A percentile compares a stretch with the other conserved stretches of the same genome.
These are phyloP conservation scores for Leucozona laternaria DNA, from an alignment of 2,888 invertebrate species.

Conservation along the genomic window DNA sequence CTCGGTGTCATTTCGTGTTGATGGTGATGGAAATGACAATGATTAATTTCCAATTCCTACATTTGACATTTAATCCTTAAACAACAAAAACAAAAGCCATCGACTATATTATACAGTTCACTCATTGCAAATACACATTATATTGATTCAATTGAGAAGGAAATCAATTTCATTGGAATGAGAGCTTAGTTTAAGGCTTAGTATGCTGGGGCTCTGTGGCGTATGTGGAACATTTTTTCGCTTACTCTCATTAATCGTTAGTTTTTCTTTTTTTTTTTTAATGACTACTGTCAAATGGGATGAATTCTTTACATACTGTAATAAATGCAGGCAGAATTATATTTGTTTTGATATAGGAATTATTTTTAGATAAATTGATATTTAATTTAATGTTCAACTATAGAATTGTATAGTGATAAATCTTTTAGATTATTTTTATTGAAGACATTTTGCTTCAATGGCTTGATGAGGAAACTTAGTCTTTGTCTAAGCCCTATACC, in stretches of 20 bases:
- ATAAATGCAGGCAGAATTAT: neutral
- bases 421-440: too few relatives aligned
- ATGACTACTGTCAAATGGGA: slow-evolving; percentile 4
- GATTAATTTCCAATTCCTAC: slow-evolving; percentile 34
- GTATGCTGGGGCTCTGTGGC: too few relatives aligned
- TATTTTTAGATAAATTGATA: neutral
- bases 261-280: neutral
- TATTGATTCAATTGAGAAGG: slow-evolving; percentile 1
- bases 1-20: neutral
- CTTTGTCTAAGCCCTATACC: too few relatives aligned
- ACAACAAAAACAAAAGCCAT: slow-evolving; percentile 4
- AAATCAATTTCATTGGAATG: slow-evolving; percentile 7
- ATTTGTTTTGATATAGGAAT: neutral
- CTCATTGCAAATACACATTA: neutral
- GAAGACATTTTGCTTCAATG: too few relatives aligned
- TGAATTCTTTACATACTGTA: neutral
- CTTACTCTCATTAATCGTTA: neutral
- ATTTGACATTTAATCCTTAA: slow-evolving; percentile 34
- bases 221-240: neutral
- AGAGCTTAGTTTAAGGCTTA: neutral
- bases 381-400: neutral
- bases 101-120: neutral
- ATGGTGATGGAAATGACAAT: slow-evolving; percentile 19
- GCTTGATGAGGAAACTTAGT: too few relatives aligned
- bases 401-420: neutral